Base-by-base conservation (phyloP, 2,113 vertebrate genomes). In the Oncorhynchus mykiss region DNA sequence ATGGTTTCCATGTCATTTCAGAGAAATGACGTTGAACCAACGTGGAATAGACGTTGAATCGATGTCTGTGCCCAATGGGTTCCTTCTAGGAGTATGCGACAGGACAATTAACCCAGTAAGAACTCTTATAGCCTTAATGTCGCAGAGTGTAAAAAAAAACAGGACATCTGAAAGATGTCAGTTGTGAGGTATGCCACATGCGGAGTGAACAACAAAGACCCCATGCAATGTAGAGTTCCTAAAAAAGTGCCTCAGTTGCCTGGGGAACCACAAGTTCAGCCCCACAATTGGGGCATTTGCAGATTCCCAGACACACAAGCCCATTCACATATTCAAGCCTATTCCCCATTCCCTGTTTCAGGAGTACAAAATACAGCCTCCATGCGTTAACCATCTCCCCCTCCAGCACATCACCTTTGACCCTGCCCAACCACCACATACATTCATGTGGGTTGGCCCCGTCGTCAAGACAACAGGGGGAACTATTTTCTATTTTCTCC, bases 301-400 rank as follows among this genome's bases (percentile, higher is more conserved):
- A 57, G 65, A 34, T 72, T 78, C 65, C n/a, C 67, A 75, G 68
- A 88, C 79, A 90, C 83, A 82, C 79, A 80, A 76, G 27, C 80
- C 80, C 82, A 83, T 89, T 90, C 82, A 89, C 60, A 27, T 71
- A 59, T 80, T 74, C 45, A 39, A 54, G 6, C 70, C 51, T 20
- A 49, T 49, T 5, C 8, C 39, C 39, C 39, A 9, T 45, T 59
- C 48, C 29, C 29, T 72, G 51, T 12, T 31, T 39, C 54, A 57
- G 64, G 64, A 60, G 34, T 14, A 70, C 57, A 78, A 72, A 78
- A 78, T 72, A 72, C 76, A 72, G 64, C 73, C 54, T 67, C 18
- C 59, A 25, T 54, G 51, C 51, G 39, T 45, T 45, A 45, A 45
- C 39, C 39, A 45, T 68, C 74, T 16, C 67, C 62, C 69, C 69